A percentile compares a stretch with the other conserved stretches of the same genome.
Conservation (phyloP, 2,797 vertebrate species). For the Spatula clypeata region DNA sequence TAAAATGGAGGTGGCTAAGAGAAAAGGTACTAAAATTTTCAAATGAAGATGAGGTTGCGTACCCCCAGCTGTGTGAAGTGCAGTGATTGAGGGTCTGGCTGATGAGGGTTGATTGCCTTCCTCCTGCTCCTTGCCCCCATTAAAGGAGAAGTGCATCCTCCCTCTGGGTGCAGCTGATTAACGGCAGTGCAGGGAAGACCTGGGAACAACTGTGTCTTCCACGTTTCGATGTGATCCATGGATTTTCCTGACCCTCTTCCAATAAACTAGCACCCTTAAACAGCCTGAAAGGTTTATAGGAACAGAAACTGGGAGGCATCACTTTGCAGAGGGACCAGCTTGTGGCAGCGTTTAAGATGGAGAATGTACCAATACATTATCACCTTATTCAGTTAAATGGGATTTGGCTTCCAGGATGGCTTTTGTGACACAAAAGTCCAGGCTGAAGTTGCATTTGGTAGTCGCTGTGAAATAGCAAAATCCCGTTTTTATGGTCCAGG, state of each 20-base stretch:
- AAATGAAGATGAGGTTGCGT: constrained; percentile 46
- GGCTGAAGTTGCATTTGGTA: not conserved
- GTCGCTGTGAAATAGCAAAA: not conserved
- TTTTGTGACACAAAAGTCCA: not conserved
- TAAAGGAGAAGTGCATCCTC: constrained; percentile 4
- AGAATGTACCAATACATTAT: not conserved
- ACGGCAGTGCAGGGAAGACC: not conserved
- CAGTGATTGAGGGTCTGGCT: constrained; percentile 73
- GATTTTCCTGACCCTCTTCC: not conserved
- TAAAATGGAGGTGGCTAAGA: not conserved
- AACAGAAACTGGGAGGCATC: not conserved
- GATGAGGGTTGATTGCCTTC: constrained; percentile 69
- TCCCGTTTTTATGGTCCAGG: not conserved
- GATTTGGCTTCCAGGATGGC: not conserved
- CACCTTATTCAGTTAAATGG: not conserved
- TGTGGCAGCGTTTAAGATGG: not conserved
- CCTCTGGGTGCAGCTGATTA: constrained; percentile 56
- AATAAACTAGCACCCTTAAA: not conserved
- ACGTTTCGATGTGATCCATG: not conserved
- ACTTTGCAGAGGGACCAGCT: not conserved
- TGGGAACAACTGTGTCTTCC: not conserved
- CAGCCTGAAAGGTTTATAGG: not conserved
- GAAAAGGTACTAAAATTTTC: constrained; percentile 59
- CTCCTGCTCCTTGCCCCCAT: constrained; percentile 35
- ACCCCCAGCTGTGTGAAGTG: constrained; percentile 70